Evolutionary conservation across 2,888 invertebrate species (phyloP).

Genomic region (Limnephilus marmoratus): DNA sequence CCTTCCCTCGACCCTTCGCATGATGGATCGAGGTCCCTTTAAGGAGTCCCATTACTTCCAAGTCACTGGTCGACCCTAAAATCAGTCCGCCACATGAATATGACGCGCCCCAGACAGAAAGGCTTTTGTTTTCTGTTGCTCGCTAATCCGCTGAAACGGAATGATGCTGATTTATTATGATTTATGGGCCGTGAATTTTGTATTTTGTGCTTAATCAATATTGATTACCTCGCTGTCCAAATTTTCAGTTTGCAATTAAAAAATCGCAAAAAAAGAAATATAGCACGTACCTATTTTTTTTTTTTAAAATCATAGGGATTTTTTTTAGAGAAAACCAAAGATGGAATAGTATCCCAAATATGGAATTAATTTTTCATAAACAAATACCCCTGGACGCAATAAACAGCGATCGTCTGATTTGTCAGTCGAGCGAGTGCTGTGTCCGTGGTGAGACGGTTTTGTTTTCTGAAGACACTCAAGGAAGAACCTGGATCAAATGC

Average conservation of each 20-base stretch:
- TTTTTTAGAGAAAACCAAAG: too few species aligned
- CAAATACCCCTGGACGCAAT: too few species aligned
- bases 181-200: background rate
- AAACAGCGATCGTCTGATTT: too few species aligned
- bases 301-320: too few species aligned
- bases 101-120: constrained; percentile 12
- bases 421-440: too few species aligned
- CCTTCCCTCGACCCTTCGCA: background rate
- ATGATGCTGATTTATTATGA: constrained; percentile 2
- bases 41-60: constrained; percentile 17
- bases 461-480: too few species aligned
- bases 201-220: background rate
- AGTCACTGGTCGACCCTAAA: constrained; percentile 17
- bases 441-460: too few species aligned
- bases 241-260: background rate
- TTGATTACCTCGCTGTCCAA: background rate
- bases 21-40: constrained; percentile 14
- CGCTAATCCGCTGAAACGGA: background rate
- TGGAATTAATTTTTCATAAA: too few species aligned
- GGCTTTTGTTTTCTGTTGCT: constrained; percentile 11
- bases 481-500: too few species aligned
- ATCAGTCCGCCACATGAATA: background rate
- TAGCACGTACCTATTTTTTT: too few species aligned
- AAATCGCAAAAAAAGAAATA: too few species aligned
- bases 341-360: too few species aligned